Conservation (phyloP, 2,888 invertebrate genomes). For the Pollenia amentaria region DNA sequence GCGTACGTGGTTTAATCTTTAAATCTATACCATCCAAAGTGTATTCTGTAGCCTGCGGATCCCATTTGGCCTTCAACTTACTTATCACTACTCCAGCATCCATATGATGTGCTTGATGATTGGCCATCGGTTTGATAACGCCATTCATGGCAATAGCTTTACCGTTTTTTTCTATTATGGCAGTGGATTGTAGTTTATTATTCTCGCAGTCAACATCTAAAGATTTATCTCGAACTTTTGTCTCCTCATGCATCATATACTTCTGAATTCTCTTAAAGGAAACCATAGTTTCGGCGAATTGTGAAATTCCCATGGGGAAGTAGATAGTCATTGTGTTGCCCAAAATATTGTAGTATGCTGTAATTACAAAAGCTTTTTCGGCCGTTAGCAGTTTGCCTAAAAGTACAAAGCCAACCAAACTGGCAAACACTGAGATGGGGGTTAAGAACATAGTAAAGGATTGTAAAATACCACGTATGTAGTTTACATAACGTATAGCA, state of each 20-base stretch:
- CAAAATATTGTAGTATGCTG: slow-evolving; percentile 94
- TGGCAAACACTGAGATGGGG: slow-evolving; percentile 93
- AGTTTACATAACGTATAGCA: slow-evolving; percentile 90
- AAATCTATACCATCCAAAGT: slow-evolving; percentile 89
- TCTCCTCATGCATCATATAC: slow-evolving; percentile 88
- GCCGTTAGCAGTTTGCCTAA: slow-evolving; percentile 91
- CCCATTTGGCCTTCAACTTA: slow-evolving; percentile 90
- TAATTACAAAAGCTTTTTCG: slow-evolving; percentile 94
- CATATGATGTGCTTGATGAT: slow-evolving; percentile 73
- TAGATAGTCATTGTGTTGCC: slow-evolving; percentile 94
- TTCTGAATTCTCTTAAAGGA: slow-evolving; percentile 86
- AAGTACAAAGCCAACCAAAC: slow-evolving; percentile 91
- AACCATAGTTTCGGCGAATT: slow-evolving; percentile 87
- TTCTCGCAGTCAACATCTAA: slow-evolving; percentile 75
- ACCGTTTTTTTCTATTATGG: slow-evolving; percentile 78
- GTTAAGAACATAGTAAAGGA: slow-evolving; percentile 95
- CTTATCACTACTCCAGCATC: slow-evolving; percentile 86
- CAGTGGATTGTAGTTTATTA: slow-evolving; percentile 67
- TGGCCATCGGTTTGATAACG: slow-evolving; percentile 76
- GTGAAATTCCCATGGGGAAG: slow-evolving; percentile 91
- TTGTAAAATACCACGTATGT: slow-evolving; percentile 90
- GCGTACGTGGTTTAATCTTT: slow-evolving; percentile 87
- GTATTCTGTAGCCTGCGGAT: slow-evolving; percentile 86
- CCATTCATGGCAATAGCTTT: slow-evolving; percentile 82
- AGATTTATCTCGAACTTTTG: slow-evolving; percentile 83